phyloP scores from a whole-genome alignment of 2,113 vertebrate species.

The Danio rerio region GRCz12tu NC_133178.1:27962001-27962500 shows the following conservation, averaged over 20 bases:
- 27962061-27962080: slow-evolving; percentile 12
- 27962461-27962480: background rate
- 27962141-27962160: slow-evolving; percentile 14
- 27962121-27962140: slow-evolving; percentile 28
- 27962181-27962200: background rate
- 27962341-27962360: background rate
- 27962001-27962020: slow-evolving; percentile 23
- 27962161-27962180: background rate
- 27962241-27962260: background rate
- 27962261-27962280: background rate
- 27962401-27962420: background rate
- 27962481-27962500: background rate
- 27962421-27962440: background rate
- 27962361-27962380: background rate
- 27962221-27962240: slow-evolving; percentile 30
- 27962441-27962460: background rate
- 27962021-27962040: slow-evolving; percentile 19
- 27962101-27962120: background rate
- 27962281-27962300: slow-evolving; percentile 25
- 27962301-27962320: slow-evolving; percentile 26
- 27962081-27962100: slow-evolving; percentile 35
- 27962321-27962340: background rate
- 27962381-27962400: background rate
- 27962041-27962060: slow-evolving; percentile 32
- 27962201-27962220: slow-evolving; percentile 9